Percentiles rank a stretch among this genome's conserved stretches.
These are phyloP conservation scores for Lasioglossum morio DNA, from an alignment of 2,888 invertebrate genomes.

Conservation along the genomic window DNA sequence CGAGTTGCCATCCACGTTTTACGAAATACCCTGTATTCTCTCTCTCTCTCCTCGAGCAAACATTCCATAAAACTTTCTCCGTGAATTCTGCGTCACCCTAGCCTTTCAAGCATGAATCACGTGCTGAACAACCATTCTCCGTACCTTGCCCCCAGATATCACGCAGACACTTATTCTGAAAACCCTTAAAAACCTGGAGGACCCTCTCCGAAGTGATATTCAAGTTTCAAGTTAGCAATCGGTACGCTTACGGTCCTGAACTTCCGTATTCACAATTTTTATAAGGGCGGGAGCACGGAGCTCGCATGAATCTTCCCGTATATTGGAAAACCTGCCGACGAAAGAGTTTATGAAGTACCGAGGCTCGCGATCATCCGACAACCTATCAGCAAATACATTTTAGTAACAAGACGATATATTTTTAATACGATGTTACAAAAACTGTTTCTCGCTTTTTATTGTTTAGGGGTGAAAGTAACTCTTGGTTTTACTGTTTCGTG, in stretches of 20 bases:
- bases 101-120: slow-evolving; percentile 16
- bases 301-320: neutral
- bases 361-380: neutral
- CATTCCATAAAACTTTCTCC: neutral
- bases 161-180: neutral
- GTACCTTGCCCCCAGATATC: slow-evolving; percentile 19
- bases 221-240: slow-evolving; percentile 15
- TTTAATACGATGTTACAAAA: neutral
- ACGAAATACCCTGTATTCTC: slow-evolving; percentile 2
- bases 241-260: neutral
- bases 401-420: neutral
- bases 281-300: neutral
- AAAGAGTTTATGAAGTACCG: neutral
- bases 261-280: slow-evolving; percentile 11
- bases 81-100: slow-evolving; percentile 19
- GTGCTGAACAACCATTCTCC: slow-evolving; percentile 4
- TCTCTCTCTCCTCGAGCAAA: neutral
- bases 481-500: too few relatives aligned
- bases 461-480: neutral
- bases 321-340: slow-evolving; percentile 13
- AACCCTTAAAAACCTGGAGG: slow-evolving; percentile 21
- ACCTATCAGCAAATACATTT: neutral
- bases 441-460: neutral
- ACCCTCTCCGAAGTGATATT: slow-evolving; percentile 16
- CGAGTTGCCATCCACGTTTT: neutral